These are phyloP conservation scores for Eupithecia subumbrata DNA, from an alignment of 2,888 invertebrate species.

Conservation along the genomic window DNA sequence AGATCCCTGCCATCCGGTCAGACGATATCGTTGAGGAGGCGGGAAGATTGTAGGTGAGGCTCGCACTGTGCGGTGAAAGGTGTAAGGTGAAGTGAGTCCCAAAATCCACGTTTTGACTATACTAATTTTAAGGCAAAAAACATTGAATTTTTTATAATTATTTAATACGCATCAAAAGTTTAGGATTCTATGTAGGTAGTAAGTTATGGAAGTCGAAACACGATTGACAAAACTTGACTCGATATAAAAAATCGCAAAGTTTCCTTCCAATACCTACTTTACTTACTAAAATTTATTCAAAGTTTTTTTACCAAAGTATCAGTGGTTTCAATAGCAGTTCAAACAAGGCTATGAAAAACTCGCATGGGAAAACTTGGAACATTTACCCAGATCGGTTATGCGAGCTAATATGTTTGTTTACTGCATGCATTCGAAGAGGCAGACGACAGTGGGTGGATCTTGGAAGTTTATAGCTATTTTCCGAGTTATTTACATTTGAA, in stretches of 20 bases:
- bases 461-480: constrained; percentile 59
- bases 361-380: constrained; percentile 9
- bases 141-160: too few species aligned
- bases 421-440: constrained; percentile 54
- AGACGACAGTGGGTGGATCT: constrained; percentile 41
- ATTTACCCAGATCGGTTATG: constrained; percentile 46
- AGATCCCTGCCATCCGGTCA: neutral
- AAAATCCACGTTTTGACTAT: too few species aligned
- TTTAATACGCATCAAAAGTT: too few species aligned
- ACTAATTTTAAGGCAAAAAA: too few species aligned
- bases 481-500: constrained; percentile 61
- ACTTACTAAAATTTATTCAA: neutral
- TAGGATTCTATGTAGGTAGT: too few species aligned
- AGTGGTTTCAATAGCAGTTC: constrained; percentile 10
- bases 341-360: constrained; percentile 2
- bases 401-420: constrained; percentile 67
- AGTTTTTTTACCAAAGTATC: neutral
- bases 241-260: too few species aligned
- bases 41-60: neutral
- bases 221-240: too few species aligned
- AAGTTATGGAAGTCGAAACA: too few species aligned
- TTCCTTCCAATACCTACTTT: too few species aligned
- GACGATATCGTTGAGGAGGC: neutral
- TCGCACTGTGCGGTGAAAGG: neutral
- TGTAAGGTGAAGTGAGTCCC: too few species aligned